These are phyloP conservation scores for Anarrhichthys ocellatus DNA, from an alignment of 2,113 vertebrate species.

Conservation along the genomic window DNA sequence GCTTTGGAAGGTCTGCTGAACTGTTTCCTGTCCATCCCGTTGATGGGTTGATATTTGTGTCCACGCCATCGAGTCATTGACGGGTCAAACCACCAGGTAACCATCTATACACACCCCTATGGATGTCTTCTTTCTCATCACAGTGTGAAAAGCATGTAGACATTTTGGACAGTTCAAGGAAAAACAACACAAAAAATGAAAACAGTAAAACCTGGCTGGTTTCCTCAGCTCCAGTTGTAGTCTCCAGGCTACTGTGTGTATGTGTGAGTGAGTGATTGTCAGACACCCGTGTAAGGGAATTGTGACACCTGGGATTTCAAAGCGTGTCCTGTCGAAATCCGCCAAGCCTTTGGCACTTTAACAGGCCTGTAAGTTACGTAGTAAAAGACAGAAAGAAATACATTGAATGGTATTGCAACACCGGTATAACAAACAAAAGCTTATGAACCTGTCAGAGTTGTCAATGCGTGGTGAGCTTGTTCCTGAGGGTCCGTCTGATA, in stretches of 20 bases:
- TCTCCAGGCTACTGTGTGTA: conserved; percentile 28
- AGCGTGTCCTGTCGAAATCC: conserved; percentile 48
- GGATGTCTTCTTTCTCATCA: background rate
- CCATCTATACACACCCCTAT: background rate
- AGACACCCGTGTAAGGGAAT: conserved; percentile 26
- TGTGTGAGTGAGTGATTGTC: conserved; percentile 39
- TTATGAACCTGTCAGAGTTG: conserved; percentile 37
- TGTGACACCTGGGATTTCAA: conserved; percentile 59
- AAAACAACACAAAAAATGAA: background rate
- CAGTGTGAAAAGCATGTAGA: conserved; percentile 8
- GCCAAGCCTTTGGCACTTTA: conserved; percentile 40
- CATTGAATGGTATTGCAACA: conserved; percentile 10
- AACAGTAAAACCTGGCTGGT: conserved; percentile 28
- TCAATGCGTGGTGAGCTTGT: background rate
- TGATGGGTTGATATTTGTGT: conserved; percentile 17
- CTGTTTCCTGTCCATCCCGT: conserved; percentile 3
- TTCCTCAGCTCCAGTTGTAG: conserved; percentile 42
- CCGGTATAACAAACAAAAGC: conserved; percentile 22
- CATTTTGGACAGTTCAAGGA: conserved; percentile 36
- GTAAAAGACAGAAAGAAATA: background rate
- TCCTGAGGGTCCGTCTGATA: background rate
- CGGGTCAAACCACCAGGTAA: conserved; percentile 17
- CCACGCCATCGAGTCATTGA: background rate
- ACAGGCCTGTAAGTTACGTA: conserved; percentile 26
- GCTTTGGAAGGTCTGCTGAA: background rate